Evolutionary conservation across 1,140 invertebrate species (phyloP).

Genomic region (Trichonephila clavipes): DNA sequence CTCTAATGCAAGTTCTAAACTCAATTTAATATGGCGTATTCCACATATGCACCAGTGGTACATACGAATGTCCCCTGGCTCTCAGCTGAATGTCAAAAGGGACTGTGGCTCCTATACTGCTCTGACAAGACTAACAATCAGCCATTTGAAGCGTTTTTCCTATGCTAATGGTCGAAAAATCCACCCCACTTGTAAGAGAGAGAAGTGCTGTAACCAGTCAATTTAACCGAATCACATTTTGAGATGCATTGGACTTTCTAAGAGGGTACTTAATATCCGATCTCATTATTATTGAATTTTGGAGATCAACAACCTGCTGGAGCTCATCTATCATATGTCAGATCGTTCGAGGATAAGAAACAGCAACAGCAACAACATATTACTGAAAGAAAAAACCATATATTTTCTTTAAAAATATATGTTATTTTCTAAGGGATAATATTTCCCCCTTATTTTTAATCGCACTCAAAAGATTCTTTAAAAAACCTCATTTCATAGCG

Average conservation of each 20-base stretch:
- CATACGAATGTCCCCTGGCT: not conserved
- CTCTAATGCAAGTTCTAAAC: not conserved
- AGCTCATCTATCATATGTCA: not conserved
- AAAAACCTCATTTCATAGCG: too few species aligned
- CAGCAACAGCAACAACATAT: not conserved
- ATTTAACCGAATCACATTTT: not conserved
- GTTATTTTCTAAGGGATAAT: too few species aligned
- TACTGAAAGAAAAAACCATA: too few species aligned
- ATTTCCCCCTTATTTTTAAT: too few species aligned
- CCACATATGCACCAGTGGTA: slow-evolving; percentile 4
- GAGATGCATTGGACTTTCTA: not conserved
- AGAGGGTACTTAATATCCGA: not conserved
- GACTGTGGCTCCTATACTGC: too few species aligned
- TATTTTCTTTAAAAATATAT: too few species aligned
- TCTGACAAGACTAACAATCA: too few species aligned
- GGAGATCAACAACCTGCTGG: not conserved
- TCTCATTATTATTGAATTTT: not conserved
- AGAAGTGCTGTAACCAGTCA: slow-evolving; percentile 43
- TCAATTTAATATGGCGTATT: not conserved
- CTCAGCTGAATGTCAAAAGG: too few species aligned
- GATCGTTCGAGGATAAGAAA: not conserved
- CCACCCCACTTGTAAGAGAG: slow-evolving; percentile 11
- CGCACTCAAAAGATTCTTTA: too few species aligned
- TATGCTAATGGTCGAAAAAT: not conserved
- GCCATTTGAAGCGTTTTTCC: too few species aligned